Percentiles rank a stretch among this genome's conserved stretches.
Conservation (phyloP, 2,888 invertebrate genomes). For the Tricholauxania praeusta region DNA sequence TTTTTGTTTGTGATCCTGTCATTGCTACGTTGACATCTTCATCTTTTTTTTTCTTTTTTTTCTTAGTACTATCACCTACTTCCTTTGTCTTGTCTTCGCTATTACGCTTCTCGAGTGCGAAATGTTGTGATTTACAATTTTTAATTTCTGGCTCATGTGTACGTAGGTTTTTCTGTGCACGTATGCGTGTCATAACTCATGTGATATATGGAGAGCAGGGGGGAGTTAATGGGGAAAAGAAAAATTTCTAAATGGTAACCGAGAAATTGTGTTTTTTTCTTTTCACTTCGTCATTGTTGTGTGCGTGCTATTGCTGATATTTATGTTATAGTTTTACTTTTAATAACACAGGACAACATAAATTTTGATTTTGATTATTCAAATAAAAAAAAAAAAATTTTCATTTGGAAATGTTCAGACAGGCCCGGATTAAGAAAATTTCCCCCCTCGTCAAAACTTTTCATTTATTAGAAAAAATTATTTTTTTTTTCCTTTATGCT, state of each 20-base stretch:
- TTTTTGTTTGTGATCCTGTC: neutral
- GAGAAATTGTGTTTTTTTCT: neutral
- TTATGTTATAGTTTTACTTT: no score
- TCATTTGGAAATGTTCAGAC: no score
- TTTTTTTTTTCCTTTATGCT: no score
- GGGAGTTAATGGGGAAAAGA: neutral
- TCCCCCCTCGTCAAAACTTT: no score
- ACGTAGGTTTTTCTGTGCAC: neutral
- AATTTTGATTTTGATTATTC: no score
- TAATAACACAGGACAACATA: no score
- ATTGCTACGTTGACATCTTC: neutral
- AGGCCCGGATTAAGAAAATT: no score
- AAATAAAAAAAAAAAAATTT: no score
- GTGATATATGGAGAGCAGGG: neutral
- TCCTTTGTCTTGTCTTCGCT: neutral
- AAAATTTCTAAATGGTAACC: neutral
- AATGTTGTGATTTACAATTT: slow-evolving; percentile 20
- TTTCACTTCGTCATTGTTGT: neutral
- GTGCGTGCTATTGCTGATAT: no score
- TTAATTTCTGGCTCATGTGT: slow-evolving; percentile 18
- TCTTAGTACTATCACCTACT: neutral
- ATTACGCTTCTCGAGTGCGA: neutral
- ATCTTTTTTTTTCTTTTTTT: neutral
- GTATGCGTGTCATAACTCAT: neutral
- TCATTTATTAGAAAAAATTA: no score